A percentile compares a stretch with the other conserved stretches of the same genome.
These are phyloP conservation scores for Platichthys flesus DNA, from an alignment of 2,113 vertebrate genomes.

Conservation along the genomic window DNA sequence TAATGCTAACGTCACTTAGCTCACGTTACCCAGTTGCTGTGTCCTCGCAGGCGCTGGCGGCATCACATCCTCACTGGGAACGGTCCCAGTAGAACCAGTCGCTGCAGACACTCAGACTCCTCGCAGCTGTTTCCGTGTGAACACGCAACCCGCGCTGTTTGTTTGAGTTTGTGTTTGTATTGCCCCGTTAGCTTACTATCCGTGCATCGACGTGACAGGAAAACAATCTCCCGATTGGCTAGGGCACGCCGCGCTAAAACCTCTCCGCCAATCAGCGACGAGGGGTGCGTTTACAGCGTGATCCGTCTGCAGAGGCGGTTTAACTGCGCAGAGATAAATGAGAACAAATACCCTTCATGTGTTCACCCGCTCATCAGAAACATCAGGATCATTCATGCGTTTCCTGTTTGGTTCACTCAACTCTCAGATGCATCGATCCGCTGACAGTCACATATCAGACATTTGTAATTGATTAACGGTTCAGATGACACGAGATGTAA, in stretches of 20 bases:
- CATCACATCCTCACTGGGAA: constrained; percentile 24
- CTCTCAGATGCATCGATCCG: too few relatives aligned
- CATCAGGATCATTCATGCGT: too few relatives aligned
- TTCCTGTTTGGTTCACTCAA: too few relatives aligned
- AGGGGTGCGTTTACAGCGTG: constrained; percentile 63
- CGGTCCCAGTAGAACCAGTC: background rate
- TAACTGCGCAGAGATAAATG: constrained; percentile 46
- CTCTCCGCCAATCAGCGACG: constrained; percentile 69
- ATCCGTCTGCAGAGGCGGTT: background rate
- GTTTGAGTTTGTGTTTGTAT: constrained; percentile 72
- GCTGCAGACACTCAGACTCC: background rate
- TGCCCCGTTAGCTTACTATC: constrained; percentile 76
- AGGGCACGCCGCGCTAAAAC: constrained; percentile 78
- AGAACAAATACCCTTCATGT: background rate
- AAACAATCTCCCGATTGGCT: constrained; percentile 83
- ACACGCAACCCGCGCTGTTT: constrained; percentile 36
- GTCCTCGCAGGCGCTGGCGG: constrained; percentile 19
- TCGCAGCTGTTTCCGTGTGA: background rate
- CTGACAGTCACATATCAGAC: background rate
- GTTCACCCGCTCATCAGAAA: too few relatives aligned
- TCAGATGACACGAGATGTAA: background rate
- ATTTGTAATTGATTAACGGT: background rate
- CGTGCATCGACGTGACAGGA: constrained; percentile 71
- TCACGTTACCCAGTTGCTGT: constrained; percentile 41
- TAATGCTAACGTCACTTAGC: constrained; percentile 66